Conservation (phyloP, 2,113 vertebrate species). For the Solea solea region DNA sequence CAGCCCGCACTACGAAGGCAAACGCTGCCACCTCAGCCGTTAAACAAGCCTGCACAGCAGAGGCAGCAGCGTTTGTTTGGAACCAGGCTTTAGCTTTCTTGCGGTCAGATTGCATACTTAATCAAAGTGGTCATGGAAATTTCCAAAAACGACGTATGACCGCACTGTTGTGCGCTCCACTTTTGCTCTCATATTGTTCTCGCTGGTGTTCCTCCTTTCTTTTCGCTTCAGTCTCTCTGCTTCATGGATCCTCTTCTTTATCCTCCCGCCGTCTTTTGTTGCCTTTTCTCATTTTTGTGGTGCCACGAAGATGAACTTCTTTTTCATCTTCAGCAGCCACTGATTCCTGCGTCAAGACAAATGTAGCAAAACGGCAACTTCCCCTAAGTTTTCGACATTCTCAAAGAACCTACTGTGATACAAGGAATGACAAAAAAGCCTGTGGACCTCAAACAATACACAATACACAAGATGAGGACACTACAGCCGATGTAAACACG, state of each 20-base stretch:
- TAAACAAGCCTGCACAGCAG: slow-evolving; percentile 70
- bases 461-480: slow-evolving; percentile 9
- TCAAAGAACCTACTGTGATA: not conserved
- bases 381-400: not conserved
- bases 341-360: not conserved
- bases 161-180: slow-evolving; percentile 40
- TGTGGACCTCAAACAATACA: not conserved
- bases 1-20: slow-evolving; percentile 63
- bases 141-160: slow-evolving; percentile 74
- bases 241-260: not conserved
- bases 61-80: slow-evolving; percentile 75
- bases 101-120: slow-evolving; percentile 80
- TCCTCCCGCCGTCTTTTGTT: not conserved
- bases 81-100: slow-evolving; percentile 73
- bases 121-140: slow-evolving; percentile 81
- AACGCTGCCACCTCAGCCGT: slow-evolving; percentile 74
- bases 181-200: slow-evolving; percentile 56
- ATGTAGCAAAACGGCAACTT: slow-evolving; percentile 4
- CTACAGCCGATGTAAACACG: slow-evolving; percentile 41
- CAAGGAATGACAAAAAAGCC: not conserved
- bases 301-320: not conserved
- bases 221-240: slow-evolving; percentile 1
- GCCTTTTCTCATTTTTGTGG: not conserved
- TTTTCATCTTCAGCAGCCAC: not conserved
- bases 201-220: slow-evolving; percentile 31